Evolutionary conservation across 2,888 invertebrate species (phyloP).

Genomic region (Parasteatoda lunata): DNA sequence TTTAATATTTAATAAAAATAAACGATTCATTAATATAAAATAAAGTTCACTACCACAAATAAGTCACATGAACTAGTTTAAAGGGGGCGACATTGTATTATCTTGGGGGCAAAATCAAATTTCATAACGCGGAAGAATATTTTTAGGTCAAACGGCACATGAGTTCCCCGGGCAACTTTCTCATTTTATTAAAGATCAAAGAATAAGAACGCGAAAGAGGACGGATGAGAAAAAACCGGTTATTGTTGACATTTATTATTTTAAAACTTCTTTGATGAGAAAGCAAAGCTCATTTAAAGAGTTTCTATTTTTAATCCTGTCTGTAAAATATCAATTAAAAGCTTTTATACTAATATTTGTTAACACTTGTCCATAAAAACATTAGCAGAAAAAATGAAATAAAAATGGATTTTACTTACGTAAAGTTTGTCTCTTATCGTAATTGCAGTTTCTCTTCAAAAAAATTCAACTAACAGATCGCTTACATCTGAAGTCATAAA

Average conservation of each 20-base stretch:
- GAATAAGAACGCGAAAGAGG: not conserved
- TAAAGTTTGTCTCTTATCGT: no score
- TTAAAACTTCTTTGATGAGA: no score
- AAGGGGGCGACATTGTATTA: not conserved
- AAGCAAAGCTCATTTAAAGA: no score
- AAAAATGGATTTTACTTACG: no score
- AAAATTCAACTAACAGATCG: not conserved
- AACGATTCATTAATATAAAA: no score
- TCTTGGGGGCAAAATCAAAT: slow-evolving; percentile 1
- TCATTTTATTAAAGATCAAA: not conserved
- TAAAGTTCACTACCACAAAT: not conserved
- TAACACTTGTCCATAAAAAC: no score
- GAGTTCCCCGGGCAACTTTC: slow-evolving; percentile 1
- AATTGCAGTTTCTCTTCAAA: not conserved
- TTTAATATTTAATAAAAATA: no score
- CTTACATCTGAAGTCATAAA: not conserved
- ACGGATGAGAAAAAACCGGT: not conserved
- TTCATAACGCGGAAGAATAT: slow-evolving; percentile 10
- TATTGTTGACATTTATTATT: not conserved
- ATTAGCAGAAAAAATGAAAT: no score
- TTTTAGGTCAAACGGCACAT: not conserved
- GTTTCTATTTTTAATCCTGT: no score
- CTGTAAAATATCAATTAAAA: no score
- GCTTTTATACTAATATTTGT: no score
- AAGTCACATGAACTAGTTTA: slow-evolving; percentile 1